These are phyloP conservation scores for Colistium nudipinnis DNA, from an alignment of 2,113 vertebrate genomes.

Conservation along the genomic window DNA sequence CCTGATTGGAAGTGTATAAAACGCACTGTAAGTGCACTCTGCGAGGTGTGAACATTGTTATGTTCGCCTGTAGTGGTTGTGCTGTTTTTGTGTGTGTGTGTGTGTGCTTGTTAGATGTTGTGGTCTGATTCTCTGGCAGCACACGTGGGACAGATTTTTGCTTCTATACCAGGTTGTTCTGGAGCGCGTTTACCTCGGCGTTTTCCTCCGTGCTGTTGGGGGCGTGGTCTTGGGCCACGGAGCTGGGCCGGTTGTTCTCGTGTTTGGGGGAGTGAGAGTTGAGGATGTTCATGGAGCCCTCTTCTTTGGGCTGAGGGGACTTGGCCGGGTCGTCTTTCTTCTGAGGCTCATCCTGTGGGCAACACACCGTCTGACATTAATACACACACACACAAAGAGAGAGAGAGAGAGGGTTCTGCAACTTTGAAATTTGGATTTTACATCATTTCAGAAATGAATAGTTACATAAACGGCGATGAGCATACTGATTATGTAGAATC, in stretches of 20 bases:
- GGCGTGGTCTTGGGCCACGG: conserved; percentile 72
- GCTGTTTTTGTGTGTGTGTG: conserved; percentile 38
- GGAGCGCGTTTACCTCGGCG: conserved; percentile 89
- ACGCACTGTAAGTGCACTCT: conserved; percentile 39
- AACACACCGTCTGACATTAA: not conserved
- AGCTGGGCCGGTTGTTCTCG: conserved; percentile 83
- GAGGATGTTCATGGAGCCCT: conserved; percentile 91
- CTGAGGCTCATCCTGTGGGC: conserved; percentile 84
- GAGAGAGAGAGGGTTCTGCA: not conserved
- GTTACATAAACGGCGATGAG: no score
- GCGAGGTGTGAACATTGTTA: conserved; percentile 50
- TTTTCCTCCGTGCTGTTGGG: conserved; percentile 73
- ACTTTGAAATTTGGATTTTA: no score
- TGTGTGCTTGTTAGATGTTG: conserved; percentile 35
- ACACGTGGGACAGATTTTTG: conserved; percentile 14
- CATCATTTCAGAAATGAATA: no score
- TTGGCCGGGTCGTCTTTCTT: conserved; percentile 91
- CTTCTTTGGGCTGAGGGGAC: conserved; percentile 88
- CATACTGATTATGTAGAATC: not conserved
- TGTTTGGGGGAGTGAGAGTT: conserved; percentile 90
- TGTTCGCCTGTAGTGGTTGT: conserved; percentile 25
- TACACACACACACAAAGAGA: not conserved
- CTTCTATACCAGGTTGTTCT: conserved; percentile 91
- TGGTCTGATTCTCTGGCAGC: conserved; percentile 43
- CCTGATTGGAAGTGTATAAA: conserved; percentile 44